phyloP scores from a whole-genome alignment of 2,888 invertebrate genomes.

The Dromius quadrimaculatus region DNA sequence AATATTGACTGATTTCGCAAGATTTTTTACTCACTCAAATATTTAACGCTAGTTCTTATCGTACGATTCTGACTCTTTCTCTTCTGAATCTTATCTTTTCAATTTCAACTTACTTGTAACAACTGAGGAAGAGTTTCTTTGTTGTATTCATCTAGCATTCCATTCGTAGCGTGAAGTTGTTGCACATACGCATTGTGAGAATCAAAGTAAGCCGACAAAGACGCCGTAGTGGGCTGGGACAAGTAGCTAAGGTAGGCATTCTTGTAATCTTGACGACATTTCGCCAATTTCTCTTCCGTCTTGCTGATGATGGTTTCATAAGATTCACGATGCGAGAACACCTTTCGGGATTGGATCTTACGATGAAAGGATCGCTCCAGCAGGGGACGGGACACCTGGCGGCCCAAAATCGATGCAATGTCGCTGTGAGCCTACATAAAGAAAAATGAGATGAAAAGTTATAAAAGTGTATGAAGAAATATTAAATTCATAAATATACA shows the following conservation, averaged over 20 bases:
- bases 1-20: no score
- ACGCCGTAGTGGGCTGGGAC: constrained; percentile 77
- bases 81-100: no score
- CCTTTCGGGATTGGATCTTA: constrained; percentile 91
- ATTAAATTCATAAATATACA: no score
- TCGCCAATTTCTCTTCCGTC: constrained; percentile 82
- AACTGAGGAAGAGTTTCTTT: constrained; percentile 87
- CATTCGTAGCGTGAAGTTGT: constrained; percentile 92
- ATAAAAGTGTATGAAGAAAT: no score
- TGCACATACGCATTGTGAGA: constrained; percentile 95
- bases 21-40: no score
- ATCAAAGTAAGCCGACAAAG: constrained; percentile 85
- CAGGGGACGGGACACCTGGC: constrained; percentile 84
- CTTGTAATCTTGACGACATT: constrained; percentile 89
- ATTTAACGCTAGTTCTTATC: no score
- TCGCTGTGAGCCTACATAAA: constrained; percentile 80
- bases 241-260: constrained; percentile 85
- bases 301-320: constrained; percentile 89
- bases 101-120: constrained; percentile 79
- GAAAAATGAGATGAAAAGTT: background rate
- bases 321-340: constrained; percentile 90
- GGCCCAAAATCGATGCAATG: constrained; percentile 82
- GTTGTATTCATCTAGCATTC: constrained; percentile 91
- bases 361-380: constrained; percentile 89
- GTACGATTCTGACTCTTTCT: no score